Evolutionary conservation across 2,797 vertebrate species (phyloP).

Genomic region (Siniperca scherzeri): DNA sequence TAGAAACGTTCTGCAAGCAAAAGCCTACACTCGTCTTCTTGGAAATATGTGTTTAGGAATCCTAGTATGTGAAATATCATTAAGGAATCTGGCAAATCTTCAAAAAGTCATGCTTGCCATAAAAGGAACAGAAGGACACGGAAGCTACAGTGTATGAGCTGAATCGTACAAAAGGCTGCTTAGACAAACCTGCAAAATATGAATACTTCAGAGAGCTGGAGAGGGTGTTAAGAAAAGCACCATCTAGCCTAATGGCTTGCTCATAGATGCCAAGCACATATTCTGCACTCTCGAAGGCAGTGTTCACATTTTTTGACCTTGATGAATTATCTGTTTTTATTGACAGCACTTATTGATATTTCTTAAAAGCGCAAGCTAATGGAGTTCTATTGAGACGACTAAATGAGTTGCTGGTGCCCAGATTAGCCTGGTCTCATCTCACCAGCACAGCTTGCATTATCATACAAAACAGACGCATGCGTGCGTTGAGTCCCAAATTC

Average conservation of each 20-base stretch:
- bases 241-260: conserved; percentile 70
- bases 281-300: conserved; percentile 62
- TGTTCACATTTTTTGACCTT: conserved; percentile 84
- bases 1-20: conserved; percentile 19
- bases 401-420: conserved; percentile 82
- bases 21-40: not conserved
- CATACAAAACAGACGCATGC: conserved; percentile 84
- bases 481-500: conserved; percentile 85
- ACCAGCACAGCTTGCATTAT: conserved; percentile 82
- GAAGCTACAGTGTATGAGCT: conserved; percentile 44
- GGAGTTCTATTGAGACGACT: conserved; percentile 85
- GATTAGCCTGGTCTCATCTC: conserved; percentile 85
- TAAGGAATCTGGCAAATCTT: conserved; percentile 50
- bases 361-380: conserved; percentile 85
- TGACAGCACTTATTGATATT: conserved; percentile 86
- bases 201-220: conserved; percentile 66
- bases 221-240: conserved; percentile 69
- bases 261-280: conserved; percentile 67
- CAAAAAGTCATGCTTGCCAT: conserved; percentile 28
- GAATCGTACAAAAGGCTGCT: conserved; percentile 54
- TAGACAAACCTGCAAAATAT: conserved; percentile 62
- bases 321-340: conserved; percentile 85
- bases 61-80: conserved; percentile 36
- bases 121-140: conserved; percentile 36
- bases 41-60: conserved; percentile 27